A percentile compares a stretch with the other conserved stretches of the same genome.
phyloP scores from a whole-genome alignment of 2,888 invertebrate genomes.

The Drosophila neotestacea region DNA sequence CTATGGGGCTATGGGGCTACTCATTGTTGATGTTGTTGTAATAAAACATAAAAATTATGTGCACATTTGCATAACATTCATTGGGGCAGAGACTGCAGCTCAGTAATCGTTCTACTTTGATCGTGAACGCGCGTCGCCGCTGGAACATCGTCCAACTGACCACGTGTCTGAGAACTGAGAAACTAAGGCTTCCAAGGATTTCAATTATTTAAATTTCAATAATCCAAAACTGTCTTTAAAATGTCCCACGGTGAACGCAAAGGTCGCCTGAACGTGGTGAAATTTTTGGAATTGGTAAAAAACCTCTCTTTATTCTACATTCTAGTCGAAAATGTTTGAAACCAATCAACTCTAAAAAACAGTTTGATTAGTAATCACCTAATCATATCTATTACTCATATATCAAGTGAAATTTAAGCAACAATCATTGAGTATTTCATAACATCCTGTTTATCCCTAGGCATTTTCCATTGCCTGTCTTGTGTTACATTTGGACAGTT shows the following conservation, averaged over 20 bases:
- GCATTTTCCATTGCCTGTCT: too few species aligned
- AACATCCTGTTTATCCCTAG: not conserved
- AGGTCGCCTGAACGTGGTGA: constrained; percentile 83
- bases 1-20: not conserved
- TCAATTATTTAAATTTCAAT: constrained; percentile 1
- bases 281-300: constrained; percentile 85
- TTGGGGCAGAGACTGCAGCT: constrained; percentile 39
- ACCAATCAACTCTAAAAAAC: not conserved
- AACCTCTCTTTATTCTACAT: not conserved
- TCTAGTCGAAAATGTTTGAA: not conserved
- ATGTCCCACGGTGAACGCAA: constrained; percentile 84
- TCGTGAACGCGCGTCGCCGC: constrained; percentile 46
- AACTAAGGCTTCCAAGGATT: constrained; percentile 17
- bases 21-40: constrained; percentile 33
- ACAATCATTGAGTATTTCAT: not conserved
- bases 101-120: constrained; percentile 64
- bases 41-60: constrained; percentile 57
- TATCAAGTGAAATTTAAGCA: not conserved
- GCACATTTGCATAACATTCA: constrained; percentile 59
- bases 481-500: too few species aligned
- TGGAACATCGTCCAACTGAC: constrained; percentile 16
- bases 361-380: not conserved
- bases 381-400: not conserved
- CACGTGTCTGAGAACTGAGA: constrained; percentile 1
- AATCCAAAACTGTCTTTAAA: constrained; percentile 14